Base-by-base conservation (phyloP, 37 sponge, comb jelly and placozoan genomes). In the Dysidea cf. avara region DNA sequence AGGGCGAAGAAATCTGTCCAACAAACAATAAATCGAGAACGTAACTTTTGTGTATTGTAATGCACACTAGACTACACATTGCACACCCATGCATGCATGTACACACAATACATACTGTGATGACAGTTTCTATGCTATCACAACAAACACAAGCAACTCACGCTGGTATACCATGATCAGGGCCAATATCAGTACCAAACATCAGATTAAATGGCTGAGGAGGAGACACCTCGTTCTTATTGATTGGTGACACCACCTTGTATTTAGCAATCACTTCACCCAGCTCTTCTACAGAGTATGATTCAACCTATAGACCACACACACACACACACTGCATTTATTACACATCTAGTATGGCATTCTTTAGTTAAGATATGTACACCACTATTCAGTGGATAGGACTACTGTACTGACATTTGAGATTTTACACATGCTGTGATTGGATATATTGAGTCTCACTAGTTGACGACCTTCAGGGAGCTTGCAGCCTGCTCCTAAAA, bases 141-240 rank as follows among this genome's bases (percentile, higher is more conserved):
- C 28, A 76, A 56, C 31, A 65, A 39, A 35, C 36, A 2, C 39
- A 56, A n/a, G 60, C 12, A 29, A 6, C 82, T 53, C 32, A 94
- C 87, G 87, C 84, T 32, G 89, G 53, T n/a, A 85, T 66, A 29
- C 64, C 58, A 7, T 82, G 84, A 25, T 93, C 83, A 11, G 99
- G 99, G 14, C 99, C 99, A 39, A 97, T 92, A 36, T 74, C 71
- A 0, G 99, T 97, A 9, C 71, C 61, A 65, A 97, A 97, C 99
- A 97, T 97, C 46, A 97, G 92, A 60, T 97, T 97, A 68, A 97
- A 94, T 46, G 84, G 81, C 34, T 86, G 9, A 26, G 99, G 99
- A 11, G 82, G 75, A 16, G 92, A 83, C 7, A 97, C 49, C 40
- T 72, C 74, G 52, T 94, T 91, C 49, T 81, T 81, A 34, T 86